phyloP scores from a whole-genome alignment of 2,797 vertebrate genomes.

The Emydoidea blandingii region DNA sequence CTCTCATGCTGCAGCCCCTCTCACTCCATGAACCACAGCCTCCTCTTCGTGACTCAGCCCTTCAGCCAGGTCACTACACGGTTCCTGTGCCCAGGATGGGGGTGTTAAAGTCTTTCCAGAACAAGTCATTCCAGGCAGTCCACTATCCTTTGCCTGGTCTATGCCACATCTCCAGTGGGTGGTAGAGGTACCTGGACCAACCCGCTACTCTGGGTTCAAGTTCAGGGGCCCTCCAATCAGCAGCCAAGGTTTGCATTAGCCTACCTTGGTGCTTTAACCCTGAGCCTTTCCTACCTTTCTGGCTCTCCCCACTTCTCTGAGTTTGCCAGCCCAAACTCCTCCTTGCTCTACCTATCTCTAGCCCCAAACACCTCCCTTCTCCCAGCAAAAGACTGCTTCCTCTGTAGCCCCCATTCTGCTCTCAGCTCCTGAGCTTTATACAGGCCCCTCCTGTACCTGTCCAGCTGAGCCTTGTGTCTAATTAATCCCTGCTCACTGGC shows the following conservation, averaged over 20 bases:
- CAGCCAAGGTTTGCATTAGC: neutral
- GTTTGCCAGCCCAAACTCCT: neutral
- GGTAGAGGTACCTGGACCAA: neutral
- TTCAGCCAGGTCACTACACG: neutral
- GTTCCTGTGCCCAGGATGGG: too few species aligned
- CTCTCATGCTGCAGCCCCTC: neutral
- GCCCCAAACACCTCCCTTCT: neutral
- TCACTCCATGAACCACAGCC: neutral
- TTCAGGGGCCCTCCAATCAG: neutral
- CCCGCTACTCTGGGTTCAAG: neutral
- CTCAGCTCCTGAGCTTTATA: neutral
- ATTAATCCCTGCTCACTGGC: neutral
- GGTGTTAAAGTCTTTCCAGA: too few species aligned
- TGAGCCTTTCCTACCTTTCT: neutral
- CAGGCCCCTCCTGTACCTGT: neutral
- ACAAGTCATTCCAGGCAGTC: too few species aligned
- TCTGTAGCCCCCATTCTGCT: neutral
- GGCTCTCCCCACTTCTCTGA: neutral
- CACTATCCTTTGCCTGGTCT: neutral
- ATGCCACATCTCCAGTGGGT: neutral
- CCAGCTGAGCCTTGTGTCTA: neutral
- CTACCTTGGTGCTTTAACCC: neutral
- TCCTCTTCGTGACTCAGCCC: neutral
- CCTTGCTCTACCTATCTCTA: neutral
- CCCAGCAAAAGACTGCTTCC: neutral